Evolutionary conservation across 1,140 invertebrate genomes (phyloP).

Genomic region (Copidosoma floridanum): DNA sequence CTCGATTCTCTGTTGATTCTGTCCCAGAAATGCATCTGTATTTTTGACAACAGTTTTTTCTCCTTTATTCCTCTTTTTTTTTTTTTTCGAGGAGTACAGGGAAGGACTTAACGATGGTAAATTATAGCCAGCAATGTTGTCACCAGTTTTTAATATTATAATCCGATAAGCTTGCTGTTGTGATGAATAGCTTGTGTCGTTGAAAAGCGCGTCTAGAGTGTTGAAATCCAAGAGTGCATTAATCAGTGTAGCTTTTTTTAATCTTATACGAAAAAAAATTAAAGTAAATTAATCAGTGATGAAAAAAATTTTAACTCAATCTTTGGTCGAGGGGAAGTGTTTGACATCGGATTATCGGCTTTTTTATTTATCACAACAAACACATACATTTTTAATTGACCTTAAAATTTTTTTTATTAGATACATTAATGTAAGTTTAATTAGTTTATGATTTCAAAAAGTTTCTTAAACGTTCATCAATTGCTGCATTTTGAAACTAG

Average conservation of each 20-base stretch:
- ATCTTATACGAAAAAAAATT: no score
- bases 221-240: no score
- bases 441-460: no score
- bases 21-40: not conserved
- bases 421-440: no score
- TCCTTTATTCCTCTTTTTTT: not conserved
- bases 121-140: slow-evolving; percentile 4
- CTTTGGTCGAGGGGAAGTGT: not conserved
- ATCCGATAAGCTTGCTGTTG: slow-evolving; percentile 8
- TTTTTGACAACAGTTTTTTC: not conserved
- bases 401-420: not conserved
- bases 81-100: not conserved
- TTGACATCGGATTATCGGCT: not conserved
- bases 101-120: not conserved
- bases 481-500: no score
- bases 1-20: not conserved
- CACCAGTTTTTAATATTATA: slow-evolving; percentile 14
- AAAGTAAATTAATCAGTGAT: no score
- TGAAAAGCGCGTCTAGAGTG: no score
- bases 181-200: slow-evolving; percentile 11
- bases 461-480: no score
- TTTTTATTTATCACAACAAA: slow-evolving; percentile 9
- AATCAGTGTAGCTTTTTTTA: no score
- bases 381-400: not conserved
- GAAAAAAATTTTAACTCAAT: no score